Base-by-base conservation (phyloP, 2,113 vertebrate genomes). In the Athene noctua region DNA sequence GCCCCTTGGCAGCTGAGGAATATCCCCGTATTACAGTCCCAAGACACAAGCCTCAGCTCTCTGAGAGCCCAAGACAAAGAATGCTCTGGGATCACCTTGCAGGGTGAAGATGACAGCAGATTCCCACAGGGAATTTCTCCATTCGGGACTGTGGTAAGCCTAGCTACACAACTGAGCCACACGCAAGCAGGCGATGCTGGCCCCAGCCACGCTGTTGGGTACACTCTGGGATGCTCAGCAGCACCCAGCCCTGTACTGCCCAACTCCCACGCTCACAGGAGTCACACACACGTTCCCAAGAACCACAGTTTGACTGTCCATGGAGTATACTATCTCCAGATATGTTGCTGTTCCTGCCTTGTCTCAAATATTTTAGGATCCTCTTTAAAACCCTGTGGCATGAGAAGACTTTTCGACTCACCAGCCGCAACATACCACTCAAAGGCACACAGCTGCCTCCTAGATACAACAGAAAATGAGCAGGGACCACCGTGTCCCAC, bases 141-240 rank as follows among this genome's bases (percentile, higher is more conserved):
- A 3, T 6, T n/a, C 46, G 49, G 72, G 58, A n/a, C 63, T 13
- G 0, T 0, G 16, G 14, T 2, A 46, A 72, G 29, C 18, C 52
- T 58, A 47, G 32, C 1, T 12, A 1, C 3, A 4, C 58, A 40
- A 32, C 20, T 3, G 44, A 78, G 38, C 58, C 25, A 4, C 7
- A 38, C 29, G 15, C 17, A 36, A 54, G 38, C 52, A 80, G 52
- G 25, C 0, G 7, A 49, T 20, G 52, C 44, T 40, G 26, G 20
- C 34, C 79, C 47, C 54, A 10, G 46, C 55, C 34, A 6, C 2
- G 0, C 47, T 32, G 30, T 7, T 1, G 2, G 70, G 22, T 36
- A 21, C 44, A 21, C 26, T 49, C 61, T 47, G 51, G 68, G 81
- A 49, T 74, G 36, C 52, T 71, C 82, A 63, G 74, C 25, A 57